Evolutionary conservation across 2,888 invertebrate genomes (phyloP), one percentile per base, ranked within the genome.

Genomic region (Anticlea derivata): DNA sequence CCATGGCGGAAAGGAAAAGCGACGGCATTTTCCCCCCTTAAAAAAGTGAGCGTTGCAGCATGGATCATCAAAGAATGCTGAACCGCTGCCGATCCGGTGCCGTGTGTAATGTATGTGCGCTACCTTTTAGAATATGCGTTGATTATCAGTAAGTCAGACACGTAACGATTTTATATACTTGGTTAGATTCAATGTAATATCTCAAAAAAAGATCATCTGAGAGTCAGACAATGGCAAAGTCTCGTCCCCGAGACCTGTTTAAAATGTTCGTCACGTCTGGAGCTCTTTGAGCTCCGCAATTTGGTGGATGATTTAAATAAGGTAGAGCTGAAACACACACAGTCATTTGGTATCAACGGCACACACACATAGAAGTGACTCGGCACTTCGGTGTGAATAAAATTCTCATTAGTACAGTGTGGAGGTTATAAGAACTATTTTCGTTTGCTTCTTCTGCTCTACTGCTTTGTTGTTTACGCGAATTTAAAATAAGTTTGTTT

Each of bases 251-350:
- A 40, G 55, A 49, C 33, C 40, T 35, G 27, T 51, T 68, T 65
- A 61, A 71, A 68, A 77, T 69, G 64, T 68, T 66, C 69, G 67
- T 77, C 79, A 80, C 79, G 78, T 73, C 58, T 61, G 52, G 7
- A n/a, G 57, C 66, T 63, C 75, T 75, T 76, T 76, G 77, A 73
- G 67, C 65, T 63, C 62, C 58, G 70, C 69, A 76, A 77, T 74
- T 78, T 73, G 61, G 61, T 58, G 66, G 65, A 71, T 76, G 70
- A 76, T 73, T 76, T 77, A 73, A 78, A 79, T 76, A 70, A 62
- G 68, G 60, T 51, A 57, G 4, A 17, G 58, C 53, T 50, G 50
- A 7, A 13, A 31, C 34, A 45, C 17, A 44, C 31, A 17, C 5
- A 26, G 1, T 1, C 26, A 24, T 26, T 17, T 17, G 2, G 17